These are phyloP conservation scores for Microtus montanus DNA, from an alignment of 2,113 vertebrate genomes.

Conservation along the genomic window DNA sequence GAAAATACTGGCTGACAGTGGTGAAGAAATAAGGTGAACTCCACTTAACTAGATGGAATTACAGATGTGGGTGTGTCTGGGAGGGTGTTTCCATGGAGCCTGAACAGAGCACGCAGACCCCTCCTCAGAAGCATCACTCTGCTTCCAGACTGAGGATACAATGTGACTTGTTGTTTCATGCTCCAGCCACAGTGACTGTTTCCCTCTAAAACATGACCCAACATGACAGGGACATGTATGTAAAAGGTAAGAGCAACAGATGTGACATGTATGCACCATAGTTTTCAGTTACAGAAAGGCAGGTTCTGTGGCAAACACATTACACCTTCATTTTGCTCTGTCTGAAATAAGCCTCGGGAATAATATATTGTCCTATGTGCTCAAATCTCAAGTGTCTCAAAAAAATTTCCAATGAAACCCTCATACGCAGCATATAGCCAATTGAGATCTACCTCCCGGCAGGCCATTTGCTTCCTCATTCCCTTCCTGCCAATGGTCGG, in stretches of 20 bases:
- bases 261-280: background rate
- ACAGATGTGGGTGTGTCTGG: background rate
- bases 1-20: background rate
- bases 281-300: constrained; percentile 12
- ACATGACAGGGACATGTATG: background rate
- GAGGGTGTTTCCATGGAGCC: background rate
- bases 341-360: constrained; percentile 22
- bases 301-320: background rate
- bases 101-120: background rate
- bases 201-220: background rate
- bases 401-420: constrained; percentile 49
- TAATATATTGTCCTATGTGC: background rate
- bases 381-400: background rate
- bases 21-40: background rate
- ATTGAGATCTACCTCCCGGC: background rate
- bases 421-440: background rate
- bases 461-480: background rate
- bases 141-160: background rate
- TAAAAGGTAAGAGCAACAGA: background rate
- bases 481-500: background rate
- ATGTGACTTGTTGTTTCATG: too few species aligned
- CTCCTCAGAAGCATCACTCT: background rate
- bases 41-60: background rate
- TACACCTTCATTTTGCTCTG: background rate
- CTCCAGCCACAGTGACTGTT: background rate